phyloP scores from a whole-genome alignment of 2,797 vertebrate species.

The Paratrypauchen microcephalus region DNA sequence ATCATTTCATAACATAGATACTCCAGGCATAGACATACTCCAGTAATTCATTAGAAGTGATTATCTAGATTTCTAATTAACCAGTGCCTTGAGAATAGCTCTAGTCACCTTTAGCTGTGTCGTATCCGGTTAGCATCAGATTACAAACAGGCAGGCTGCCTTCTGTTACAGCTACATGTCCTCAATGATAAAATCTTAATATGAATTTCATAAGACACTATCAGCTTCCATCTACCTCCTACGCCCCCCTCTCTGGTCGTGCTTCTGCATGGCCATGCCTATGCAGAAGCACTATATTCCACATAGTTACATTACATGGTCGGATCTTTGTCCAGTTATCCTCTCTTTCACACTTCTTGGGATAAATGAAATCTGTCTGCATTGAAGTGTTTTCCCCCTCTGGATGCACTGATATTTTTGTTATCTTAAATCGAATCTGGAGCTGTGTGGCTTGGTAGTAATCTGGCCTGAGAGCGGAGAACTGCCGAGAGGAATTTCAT shows the following conservation, averaged over 20 bases:
- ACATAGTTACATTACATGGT: slow-evolving; percentile 56
- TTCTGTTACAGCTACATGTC: slow-evolving; percentile 64
- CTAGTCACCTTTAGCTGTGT: slow-evolving; percentile 50
- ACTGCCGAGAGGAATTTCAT: slow-evolving; percentile 65
- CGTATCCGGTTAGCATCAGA: slow-evolving; percentile 52
- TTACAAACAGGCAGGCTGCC: slow-evolving; percentile 47
- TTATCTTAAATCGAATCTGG: slow-evolving; percentile 78
- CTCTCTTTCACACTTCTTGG: slow-evolving; percentile 58
- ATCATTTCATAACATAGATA: not conserved
- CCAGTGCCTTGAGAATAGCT: slow-evolving; percentile 33
- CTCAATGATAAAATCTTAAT: slow-evolving; percentile 71
- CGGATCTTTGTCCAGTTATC: slow-evolving; percentile 58
- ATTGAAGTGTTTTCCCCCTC: slow-evolving; percentile 65
- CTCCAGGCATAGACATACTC: not conserved
- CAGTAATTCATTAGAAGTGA: slow-evolving; percentile 34
- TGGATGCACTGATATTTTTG: slow-evolving; percentile 66
- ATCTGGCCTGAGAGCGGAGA: slow-evolving; percentile 65
- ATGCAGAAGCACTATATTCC: slow-evolving; percentile 51
- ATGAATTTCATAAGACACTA: slow-evolving; percentile 70
- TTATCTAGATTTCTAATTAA: slow-evolving; percentile 57
- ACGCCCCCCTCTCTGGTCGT: slow-evolving; percentile 40
- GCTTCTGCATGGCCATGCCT: slow-evolving; percentile 28
- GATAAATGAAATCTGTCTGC: slow-evolving; percentile 71
- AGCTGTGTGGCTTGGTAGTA: slow-evolving; percentile 62
- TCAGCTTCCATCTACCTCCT: slow-evolving; percentile 63